Evolutionary conservation across 2,888 invertebrate genomes (phyloP), one percentile per base, ranked within the genome.

Genomic region (Scelioninae gen. 2): DNA sequence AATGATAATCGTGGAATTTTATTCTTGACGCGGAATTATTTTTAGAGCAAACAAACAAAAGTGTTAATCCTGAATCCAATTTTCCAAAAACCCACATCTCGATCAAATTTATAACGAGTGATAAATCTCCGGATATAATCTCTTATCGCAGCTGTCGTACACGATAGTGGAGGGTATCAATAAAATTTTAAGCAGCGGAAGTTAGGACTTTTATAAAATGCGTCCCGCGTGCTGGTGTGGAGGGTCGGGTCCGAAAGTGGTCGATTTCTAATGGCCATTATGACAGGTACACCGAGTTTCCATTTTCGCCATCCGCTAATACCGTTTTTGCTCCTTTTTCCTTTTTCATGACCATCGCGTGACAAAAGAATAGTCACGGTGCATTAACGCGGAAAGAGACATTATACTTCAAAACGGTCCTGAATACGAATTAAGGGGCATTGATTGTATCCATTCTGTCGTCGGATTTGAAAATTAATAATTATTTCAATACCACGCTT

Each of bases 221-320:
- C 80, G 78, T 65, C 75, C 70, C 77, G 76, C 78, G 77, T 75
- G 75, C 73, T 63, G 69, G 55, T n/a, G 9, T 52, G 58, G 58
- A 76, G 76, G 69, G 46, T 53, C 50, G 61, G 61, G 53, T 69
- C 65, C 46, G 22, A 41, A 18, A 70, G 39, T 43, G 75, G 58
- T 68, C 65, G 75, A 78, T 77, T 79, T 80, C 77, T 79, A 80
- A 81, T 80, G 80, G 80, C 78, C 78, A 77, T 81, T 82, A 81
- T 81, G 82, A 83, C 82, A 83, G 82, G 77, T 82, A 85, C 85
- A 85, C 79, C 80, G 80, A 82, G 83, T 84, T 84, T 85, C 85
- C 85, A 85, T 85, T 85, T 83, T 81, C 83, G 73, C 68, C 74
- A 74, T 76, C 78, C 65, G 57, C 77, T 70, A 74, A 71, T 71